Conservation (phyloP, 2,113 vertebrate genomes). For the Spea bombifrons region DNA sequence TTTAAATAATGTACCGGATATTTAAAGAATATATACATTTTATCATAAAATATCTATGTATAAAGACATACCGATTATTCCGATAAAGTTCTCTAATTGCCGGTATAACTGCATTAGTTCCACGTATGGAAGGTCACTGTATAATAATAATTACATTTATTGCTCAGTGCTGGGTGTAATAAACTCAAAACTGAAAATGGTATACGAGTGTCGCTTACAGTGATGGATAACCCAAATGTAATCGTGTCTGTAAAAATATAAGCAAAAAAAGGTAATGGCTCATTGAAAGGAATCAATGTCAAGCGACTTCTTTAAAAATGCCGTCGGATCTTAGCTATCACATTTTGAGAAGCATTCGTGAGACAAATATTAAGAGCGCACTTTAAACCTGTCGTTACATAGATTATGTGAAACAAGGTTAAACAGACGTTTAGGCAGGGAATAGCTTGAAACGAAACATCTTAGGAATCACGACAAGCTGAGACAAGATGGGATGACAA, state of each 20-base stretch:
- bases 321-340: neutral
- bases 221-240: slow-evolving; percentile 18
- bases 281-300: slow-evolving; percentile 17
- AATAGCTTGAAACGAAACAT: neutral
- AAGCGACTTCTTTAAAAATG: neutral
- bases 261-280: slow-evolving; percentile 4
- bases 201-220: neutral
- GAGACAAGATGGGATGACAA: neutral
- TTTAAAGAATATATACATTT: no score
- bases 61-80: no score
- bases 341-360: slow-evolving; percentile 15
- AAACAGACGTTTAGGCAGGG: slow-evolving; percentile 7
- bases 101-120: neutral
- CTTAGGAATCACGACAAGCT: neutral
- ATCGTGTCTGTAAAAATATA: slow-evolving; percentile 15
- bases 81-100: no score
- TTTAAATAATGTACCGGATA: no score
- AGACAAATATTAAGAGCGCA: slow-evolving; percentile 11
- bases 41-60: no score
- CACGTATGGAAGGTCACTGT: neutral
- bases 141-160: neutral
- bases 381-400: slow-evolving; percentile 21
- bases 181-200: neutral
- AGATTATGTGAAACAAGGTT: slow-evolving; percentile 23
- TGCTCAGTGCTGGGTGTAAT: neutral